A percentile compares a stretch with the other conserved stretches of the same genome.
Evolutionary conservation across 53 echinoderm and acorn worm species (phyloP).

Genomic region (Hippasteria phrygiana): DNA sequence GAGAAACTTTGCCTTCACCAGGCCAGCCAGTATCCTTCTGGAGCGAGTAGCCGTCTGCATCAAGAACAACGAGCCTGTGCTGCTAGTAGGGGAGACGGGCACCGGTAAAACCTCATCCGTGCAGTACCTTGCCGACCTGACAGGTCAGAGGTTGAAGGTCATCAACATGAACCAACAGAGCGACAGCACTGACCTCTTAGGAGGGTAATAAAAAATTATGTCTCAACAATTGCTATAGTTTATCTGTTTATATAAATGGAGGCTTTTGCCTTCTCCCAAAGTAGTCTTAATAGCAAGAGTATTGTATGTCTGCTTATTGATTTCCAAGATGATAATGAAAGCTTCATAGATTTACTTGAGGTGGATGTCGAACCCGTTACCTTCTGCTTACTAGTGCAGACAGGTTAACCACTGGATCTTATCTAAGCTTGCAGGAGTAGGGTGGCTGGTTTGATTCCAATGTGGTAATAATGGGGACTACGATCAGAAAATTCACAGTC

Average conservation of each 20-base stretch:
- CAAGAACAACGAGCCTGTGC: conserved; percentile 84
- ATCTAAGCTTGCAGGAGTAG: no score
- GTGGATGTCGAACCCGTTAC: no score
- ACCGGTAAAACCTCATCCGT: conserved; percentile 96
- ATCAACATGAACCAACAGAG: conserved; percentile 99
- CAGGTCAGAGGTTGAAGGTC: conserved; percentile 99
- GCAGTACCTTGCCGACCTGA: conserved; percentile 86
- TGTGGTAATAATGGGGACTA: no score
- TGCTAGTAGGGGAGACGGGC: conserved; percentile 95
- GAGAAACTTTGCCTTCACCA: conserved; percentile 84
- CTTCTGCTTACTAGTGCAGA: no score
- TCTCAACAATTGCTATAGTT: not conserved
- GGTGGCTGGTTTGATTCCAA: no score
- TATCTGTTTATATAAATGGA: not conserved
- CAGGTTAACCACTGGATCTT: no score
- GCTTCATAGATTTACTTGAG: no score
- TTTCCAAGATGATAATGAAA: no score
- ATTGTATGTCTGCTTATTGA: no score
- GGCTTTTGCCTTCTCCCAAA: not conserved
- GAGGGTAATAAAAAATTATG: conserved; percentile 74
- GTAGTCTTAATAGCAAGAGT: no score
- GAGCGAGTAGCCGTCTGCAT: conserved; percentile 91
- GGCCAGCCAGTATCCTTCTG: conserved; percentile 79
- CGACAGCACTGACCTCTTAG: conserved; percentile 96
- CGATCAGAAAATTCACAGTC: no score